A percentile compares a stretch with the other conserved stretches of the same genome.
These are phyloP conservation scores for Mythimna lalbum DNA, from an alignment of 2,888 invertebrate species.

Conservation along the genomic window DNA sequence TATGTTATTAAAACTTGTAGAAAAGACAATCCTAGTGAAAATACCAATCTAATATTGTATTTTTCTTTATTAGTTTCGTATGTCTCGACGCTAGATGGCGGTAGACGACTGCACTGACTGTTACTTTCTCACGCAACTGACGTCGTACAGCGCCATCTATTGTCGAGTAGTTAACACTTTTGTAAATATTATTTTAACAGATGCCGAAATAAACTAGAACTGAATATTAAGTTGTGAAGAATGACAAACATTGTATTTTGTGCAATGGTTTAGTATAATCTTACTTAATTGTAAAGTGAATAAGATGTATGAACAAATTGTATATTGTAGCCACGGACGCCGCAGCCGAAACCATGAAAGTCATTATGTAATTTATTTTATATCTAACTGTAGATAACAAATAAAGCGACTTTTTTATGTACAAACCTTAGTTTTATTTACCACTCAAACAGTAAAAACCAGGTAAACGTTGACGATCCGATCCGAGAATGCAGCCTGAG, in stretches of 20 bases:
- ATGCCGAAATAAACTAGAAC: conserved; percentile 55
- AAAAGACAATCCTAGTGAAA: conserved; percentile 66
- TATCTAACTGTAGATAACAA: conserved; percentile 90
- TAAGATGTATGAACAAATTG: conserved; percentile 71
- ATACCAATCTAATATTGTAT: conserved; percentile 53
- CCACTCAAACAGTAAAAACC: background rate
- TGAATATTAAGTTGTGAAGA: conserved; percentile 54
- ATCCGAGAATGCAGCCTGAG: background rate
- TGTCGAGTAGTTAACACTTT: conserved; percentile 45
- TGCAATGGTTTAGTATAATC: conserved; percentile 66
- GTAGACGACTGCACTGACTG: conserved; percentile 15
- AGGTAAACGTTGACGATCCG: background rate
- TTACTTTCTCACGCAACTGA: conserved; percentile 9
- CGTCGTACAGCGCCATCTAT: conserved; percentile 55
- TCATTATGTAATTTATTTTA: conserved; percentile 90
- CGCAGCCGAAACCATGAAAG: conserved; percentile 79
- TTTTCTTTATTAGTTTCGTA: conserved; percentile 57
- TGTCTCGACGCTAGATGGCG: conserved; percentile 54
- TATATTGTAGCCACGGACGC: conserved; percentile 77
- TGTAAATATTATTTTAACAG: conserved; percentile 65
- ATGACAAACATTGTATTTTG: conserved; percentile 64
- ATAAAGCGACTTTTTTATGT: conserved; percentile 90
- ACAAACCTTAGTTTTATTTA: conserved; percentile 64
- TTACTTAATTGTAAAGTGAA: conserved; percentile 62
- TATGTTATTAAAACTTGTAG: conserved; percentile 61